Evolutionary conservation across 2,888 invertebrate species (phyloP).

Genomic region (Ectemnius cavifrons): DNA sequence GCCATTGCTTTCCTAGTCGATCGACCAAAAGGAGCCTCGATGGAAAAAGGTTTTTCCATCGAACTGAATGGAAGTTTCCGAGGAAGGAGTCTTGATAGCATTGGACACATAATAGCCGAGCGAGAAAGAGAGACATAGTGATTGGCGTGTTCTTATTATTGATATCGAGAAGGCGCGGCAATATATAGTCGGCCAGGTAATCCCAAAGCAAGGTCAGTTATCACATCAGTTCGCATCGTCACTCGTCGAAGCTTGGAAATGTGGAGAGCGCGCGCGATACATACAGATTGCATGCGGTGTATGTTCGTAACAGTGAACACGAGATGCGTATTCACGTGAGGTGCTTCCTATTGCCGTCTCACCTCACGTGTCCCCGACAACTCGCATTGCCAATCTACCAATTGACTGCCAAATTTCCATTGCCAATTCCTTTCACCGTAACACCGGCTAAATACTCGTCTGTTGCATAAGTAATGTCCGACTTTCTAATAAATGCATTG

Average conservation of each 20-base stretch:
- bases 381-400: too few species aligned
- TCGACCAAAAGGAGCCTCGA: too few species aligned
- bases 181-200: conserved; percentile 29
- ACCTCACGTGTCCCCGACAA: neutral
- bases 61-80: too few species aligned
- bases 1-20: too few species aligned
- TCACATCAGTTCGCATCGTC: conserved; percentile 50
- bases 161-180: neutral
- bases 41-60: too few species aligned
- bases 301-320: neutral
- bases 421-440: neutral
- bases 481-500: too few species aligned
- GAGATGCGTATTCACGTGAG: neutral
- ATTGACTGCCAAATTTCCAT: neutral
- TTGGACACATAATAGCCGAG: too few species aligned
- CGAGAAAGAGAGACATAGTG: too few species aligned
- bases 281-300: neutral
- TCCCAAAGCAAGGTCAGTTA: conserved; percentile 56
- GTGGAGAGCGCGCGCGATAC: conserved; percentile 1
- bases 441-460: too few species aligned
- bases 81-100: too few species aligned
- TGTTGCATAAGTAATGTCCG: too few species aligned
- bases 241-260: conserved; percentile 30
- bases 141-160: too few species aligned
- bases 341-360: neutral